Conservation (phyloP, 2,888 invertebrate species). For the Unio pictorum region DNA sequence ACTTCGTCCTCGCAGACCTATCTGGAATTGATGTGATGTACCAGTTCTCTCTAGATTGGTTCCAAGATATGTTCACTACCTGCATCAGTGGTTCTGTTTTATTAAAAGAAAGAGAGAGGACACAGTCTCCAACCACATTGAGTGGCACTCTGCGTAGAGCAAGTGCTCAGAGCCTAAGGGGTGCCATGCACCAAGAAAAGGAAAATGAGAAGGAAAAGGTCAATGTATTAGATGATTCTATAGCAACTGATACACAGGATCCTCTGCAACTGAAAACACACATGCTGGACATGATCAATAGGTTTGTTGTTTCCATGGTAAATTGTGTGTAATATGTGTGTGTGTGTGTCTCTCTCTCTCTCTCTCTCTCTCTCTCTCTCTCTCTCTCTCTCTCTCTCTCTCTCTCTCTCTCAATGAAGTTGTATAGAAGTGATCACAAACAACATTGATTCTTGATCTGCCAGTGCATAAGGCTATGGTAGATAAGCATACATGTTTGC, state of each 20-base stretch:
- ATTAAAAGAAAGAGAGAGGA: conserved; percentile 20
- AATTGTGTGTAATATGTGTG: no score
- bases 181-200: conserved; percentile 9
- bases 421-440: no score
- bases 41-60: conserved; percentile 71
- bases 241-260: conserved; percentile 21
- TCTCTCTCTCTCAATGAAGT: no score
- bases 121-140: conserved; percentile 12
- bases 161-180: conserved; percentile 22
- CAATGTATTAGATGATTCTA: conserved; percentile 8
- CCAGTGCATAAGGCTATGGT: no score
- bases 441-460: no score
- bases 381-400: no score
- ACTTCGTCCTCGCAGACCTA: conserved; percentile 69
- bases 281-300: conserved; percentile 59
- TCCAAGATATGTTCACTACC: conserved; percentile 67
- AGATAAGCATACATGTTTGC: no score
- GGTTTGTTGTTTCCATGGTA: not conserved
- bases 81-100: conserved; percentile 56
- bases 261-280: conserved; percentile 54
- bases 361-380: no score
- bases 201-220: conserved; percentile 1
- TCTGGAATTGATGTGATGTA: conserved; percentile 70
- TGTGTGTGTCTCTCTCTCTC: no score
- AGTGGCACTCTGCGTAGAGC: conserved; percentile 34